These are phyloP conservation scores for Zosterops lateralis DNA, from an alignment of 2,113 vertebrate species.

Conservation along the genomic window DNA sequence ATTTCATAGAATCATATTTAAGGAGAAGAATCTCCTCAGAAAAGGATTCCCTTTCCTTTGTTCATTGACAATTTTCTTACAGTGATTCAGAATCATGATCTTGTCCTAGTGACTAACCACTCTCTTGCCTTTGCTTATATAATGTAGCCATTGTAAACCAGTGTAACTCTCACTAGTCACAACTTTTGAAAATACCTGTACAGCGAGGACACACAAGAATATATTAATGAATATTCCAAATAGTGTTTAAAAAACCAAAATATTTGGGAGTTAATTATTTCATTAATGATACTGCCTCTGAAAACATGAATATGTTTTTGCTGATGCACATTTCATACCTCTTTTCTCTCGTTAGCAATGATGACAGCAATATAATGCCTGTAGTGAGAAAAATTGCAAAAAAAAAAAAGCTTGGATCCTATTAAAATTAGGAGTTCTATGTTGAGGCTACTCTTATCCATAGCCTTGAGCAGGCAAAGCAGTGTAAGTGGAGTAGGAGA, in stretches of 20 bases:
- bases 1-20: background rate
- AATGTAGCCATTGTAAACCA: background rate
- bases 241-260: background rate
- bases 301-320: background rate
- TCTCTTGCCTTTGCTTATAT: background rate
- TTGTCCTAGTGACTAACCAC: background rate
- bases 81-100: background rate
- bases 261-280: background rate
- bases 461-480: background rate
- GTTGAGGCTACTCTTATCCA: background rate
- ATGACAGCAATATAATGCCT: background rate
- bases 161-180: background rate
- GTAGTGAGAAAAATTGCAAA: background rate
- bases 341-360: background rate
- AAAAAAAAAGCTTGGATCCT: background rate
- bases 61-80: background rate
- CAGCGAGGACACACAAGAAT: fast-evolving
- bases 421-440: background rate
- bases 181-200: background rate
- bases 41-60: background rate
- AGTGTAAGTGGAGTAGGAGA: background rate
- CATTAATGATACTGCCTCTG: background rate
- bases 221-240: background rate
- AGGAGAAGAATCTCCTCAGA: background rate
- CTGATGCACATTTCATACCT: background rate